Conservation (phyloP, 2,888 invertebrate species). For the Liodrosophila aerea region DNA sequence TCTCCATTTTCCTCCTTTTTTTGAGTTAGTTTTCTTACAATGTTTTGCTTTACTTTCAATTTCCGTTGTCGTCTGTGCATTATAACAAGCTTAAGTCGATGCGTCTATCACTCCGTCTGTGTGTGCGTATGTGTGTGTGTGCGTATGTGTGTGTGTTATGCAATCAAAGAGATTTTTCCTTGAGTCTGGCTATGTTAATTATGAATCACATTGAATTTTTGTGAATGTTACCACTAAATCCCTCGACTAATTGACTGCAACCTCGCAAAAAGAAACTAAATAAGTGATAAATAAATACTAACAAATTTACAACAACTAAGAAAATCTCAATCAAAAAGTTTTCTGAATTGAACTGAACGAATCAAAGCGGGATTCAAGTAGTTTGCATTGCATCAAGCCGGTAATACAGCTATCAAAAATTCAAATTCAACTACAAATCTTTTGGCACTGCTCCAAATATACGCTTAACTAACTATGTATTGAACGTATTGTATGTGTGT, state of each 20-base stretch:
- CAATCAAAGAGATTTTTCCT: conserved; percentile 13
- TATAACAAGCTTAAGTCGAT: neutral
- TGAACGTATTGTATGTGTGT: neutral
- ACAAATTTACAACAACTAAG: neutral
- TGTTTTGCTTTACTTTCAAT: conserved; percentile 20
- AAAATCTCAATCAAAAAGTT: neutral
- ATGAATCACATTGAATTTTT: conserved; percentile 10
- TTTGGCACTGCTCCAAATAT: conserved; percentile 26
- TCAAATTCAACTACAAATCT: conserved; percentile 28
- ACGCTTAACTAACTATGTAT: conserved; percentile 3
- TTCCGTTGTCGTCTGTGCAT: conserved; percentile 11
- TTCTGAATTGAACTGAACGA: conserved; percentile 15
- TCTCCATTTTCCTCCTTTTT: too few relatives aligned
- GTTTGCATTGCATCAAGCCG: conserved; percentile 24
- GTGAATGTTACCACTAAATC: too few relatives aligned
- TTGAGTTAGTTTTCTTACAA: conserved; percentile 4
- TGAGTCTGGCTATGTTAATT: neutral
- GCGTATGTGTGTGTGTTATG: neutral
- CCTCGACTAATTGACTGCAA: neutral
- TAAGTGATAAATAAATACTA: neutral
- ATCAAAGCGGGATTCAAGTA: conserved; percentile 18
- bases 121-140: too few relatives aligned
- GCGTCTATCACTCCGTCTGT: too few relatives aligned
- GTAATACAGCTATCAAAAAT: conserved; percentile 18
- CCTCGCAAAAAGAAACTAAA: neutral